These are phyloP conservation scores for Sturnira hondurensis DNA, from an alignment of 2,113 vertebrate species.

Conservation along the genomic window DNA sequence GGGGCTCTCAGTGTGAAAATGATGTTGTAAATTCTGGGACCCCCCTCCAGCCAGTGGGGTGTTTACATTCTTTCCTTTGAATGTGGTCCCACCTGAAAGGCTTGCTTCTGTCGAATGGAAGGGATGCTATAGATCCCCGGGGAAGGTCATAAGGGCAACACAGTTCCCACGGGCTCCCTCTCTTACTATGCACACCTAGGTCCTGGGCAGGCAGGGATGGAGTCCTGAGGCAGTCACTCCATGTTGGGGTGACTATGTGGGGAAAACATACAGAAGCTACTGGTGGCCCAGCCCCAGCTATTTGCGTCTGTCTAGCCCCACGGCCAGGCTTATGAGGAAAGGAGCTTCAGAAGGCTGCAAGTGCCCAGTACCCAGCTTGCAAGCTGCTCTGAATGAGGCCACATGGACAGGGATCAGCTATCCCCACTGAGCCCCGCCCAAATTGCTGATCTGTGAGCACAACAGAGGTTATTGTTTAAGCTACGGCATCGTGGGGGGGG, in stretches of 20 bases:
- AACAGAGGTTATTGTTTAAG: neutral
- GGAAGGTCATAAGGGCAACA: neutral
- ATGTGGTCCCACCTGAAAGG: neutral
- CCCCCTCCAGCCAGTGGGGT: neutral
- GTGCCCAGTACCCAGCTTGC: fast-evolving
- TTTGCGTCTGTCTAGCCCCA: neutral
- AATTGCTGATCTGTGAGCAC: neutral
- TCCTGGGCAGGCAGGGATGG: neutral
- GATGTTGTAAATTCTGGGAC: neutral
- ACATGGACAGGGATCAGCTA: neutral
- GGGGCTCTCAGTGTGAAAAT: neutral
- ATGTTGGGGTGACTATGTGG: fast-evolving
- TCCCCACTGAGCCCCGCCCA: too few species aligned
- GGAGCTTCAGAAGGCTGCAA: neutral
- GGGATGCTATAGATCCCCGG: fast-evolving
- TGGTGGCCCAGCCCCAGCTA: neutral
- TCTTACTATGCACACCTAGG: neutral
- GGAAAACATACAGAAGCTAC: neutral
- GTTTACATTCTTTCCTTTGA: neutral
- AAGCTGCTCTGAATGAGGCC: neutral
- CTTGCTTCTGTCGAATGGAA: too few species aligned
- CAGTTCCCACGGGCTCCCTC: neutral
- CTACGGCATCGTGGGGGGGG: too few species aligned
- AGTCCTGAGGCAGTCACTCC: too few species aligned
- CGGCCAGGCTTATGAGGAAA: neutral